phyloP scores from a whole-genome alignment of 2,888 invertebrate genomes.

The Sinhomidia bicolor region DNA sequence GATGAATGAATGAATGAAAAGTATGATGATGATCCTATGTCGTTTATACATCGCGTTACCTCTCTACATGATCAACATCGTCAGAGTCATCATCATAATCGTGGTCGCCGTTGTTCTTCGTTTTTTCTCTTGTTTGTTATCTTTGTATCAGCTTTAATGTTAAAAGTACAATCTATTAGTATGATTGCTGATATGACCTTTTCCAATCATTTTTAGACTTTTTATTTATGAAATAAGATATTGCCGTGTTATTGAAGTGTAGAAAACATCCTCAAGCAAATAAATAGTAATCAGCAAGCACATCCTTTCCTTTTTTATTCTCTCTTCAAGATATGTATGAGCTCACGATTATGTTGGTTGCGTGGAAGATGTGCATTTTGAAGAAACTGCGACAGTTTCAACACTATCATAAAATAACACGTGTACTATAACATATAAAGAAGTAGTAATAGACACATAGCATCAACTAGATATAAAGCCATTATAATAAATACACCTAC shows the following conservation, averaged over 20 bases:
- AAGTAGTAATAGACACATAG: background rate
- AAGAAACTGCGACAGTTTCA: slow-evolving; percentile 27
- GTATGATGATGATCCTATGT: background rate
- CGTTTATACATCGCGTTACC: background rate
- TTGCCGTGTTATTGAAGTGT: background rate
- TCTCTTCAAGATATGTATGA: background rate
- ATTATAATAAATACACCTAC: background rate
- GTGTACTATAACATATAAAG: too few species aligned
- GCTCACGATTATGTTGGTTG: background rate
- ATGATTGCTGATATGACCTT: background rate
- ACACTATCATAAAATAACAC: background rate
- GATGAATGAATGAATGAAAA: too few species aligned
- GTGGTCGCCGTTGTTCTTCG: background rate
- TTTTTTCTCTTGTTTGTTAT: background rate
- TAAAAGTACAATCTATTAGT: background rate
- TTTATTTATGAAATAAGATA: background rate
- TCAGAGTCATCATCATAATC: background rate
- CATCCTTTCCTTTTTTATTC: background rate
- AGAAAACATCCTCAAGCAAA: slow-evolving; percentile 12
- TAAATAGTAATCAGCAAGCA: background rate
- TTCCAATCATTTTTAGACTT: background rate
- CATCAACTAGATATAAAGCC: too few species aligned
- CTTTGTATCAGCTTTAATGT: background rate
- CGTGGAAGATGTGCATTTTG: background rate
- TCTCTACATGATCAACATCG: background rate